Conservation (phyloP, 2,888 invertebrate species). For the Acrobasis repandana region DNA sequence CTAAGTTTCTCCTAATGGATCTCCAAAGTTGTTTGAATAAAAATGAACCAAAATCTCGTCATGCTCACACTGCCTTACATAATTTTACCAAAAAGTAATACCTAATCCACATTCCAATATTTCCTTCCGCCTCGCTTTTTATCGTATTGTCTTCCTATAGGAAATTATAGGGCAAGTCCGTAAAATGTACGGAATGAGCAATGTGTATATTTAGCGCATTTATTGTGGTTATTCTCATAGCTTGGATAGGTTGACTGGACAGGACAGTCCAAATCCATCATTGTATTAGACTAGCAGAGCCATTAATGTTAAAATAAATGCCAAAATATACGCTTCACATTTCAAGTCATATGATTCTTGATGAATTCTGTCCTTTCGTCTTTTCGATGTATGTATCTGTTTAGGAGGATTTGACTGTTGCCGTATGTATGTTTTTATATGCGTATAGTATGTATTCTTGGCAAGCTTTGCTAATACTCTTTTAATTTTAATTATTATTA, state of each 20-base stretch:
- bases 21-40: constrained; percentile 38
- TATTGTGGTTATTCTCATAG: constrained; percentile 27
- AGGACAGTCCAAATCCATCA: background rate
- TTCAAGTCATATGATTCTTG: constrained; percentile 10
- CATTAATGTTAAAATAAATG: constrained; percentile 33
- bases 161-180: constrained; percentile 41
- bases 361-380: constrained; percentile 24
- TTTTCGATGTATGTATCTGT: constrained; percentile 26
- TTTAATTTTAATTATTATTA: constrained; percentile 73
- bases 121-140: constrained; percentile 43
- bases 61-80: constrained; percentile 25
- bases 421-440: constrained; percentile 54
- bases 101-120: constrained; percentile 56
- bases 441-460: constrained; percentile 59
- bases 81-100: constrained; percentile 53
- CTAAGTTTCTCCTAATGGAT: constrained; percentile 43
- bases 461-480: constrained; percentile 71
- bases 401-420: constrained; percentile 10
- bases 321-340: constrained; percentile 31
- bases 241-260: background rate
- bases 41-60: constrained; percentile 53
- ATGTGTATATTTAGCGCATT: constrained; percentile 37
- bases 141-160: constrained; percentile 66
- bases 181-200: constrained; percentile 34
- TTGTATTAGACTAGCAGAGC: constrained; percentile 2